Conservation (phyloP, 2,113 vertebrate species). For the Tachuris rubrigastra region DNA sequence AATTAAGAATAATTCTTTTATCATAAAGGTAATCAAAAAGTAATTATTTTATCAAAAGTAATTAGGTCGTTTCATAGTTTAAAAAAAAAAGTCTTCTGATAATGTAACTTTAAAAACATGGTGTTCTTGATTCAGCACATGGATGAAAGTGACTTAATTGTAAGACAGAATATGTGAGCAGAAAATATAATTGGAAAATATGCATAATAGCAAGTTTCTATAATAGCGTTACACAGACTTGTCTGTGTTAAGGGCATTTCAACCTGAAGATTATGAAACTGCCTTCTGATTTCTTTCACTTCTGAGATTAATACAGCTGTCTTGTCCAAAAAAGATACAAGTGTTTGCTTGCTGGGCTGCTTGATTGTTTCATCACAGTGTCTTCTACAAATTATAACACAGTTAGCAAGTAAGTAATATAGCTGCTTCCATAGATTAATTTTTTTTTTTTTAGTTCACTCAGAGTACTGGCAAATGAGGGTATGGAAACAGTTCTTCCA, state of each 20-base stretch:
- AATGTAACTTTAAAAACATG: background rate
- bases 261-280: background rate
- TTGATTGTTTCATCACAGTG: background rate
- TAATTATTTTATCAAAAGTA: background rate
- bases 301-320: background rate
- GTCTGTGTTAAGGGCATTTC: background rate
- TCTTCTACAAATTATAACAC: background rate
- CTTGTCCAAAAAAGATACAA: background rate
- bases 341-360: background rate
- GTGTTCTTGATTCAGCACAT: background rate
- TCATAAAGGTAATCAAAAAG: background rate
- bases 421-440: background rate
- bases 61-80: background rate
- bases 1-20: background rate
- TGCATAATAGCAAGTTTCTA: background rate
- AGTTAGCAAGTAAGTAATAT: background rate
- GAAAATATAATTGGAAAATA: background rate
- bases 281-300: background rate
- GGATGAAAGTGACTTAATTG: background rate
- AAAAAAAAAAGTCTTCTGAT: background rate
- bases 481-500: background rate
- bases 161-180: background rate
- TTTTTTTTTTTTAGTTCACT: background rate
- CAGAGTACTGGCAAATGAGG: background rate
- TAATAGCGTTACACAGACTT: background rate